Percentiles rank a stretch among this genome's conserved stretches.
phyloP scores from a whole-genome alignment of 2,888 invertebrate species.

The Cecidostiba fungosa region DNA sequence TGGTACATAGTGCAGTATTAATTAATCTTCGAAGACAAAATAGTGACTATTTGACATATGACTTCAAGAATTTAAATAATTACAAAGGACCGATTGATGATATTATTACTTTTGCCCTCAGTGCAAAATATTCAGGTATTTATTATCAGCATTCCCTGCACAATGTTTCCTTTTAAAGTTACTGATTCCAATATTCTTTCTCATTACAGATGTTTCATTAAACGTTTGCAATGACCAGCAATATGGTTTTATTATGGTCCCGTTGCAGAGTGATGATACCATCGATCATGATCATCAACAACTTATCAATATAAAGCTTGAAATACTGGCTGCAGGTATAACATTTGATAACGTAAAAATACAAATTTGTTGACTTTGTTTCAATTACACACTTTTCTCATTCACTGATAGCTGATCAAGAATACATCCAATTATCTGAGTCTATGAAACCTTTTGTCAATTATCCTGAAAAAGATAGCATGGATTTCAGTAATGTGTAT shows the following conservation, averaged over 20 bases:
- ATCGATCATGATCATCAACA: conserved; percentile 86
- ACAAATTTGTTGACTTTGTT: neutral
- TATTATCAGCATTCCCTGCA: neutral
- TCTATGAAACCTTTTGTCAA: conserved; percentile 74
- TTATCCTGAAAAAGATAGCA: conserved; percentile 82
- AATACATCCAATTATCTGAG: conserved; percentile 74
- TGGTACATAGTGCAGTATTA: conserved; percentile 94
- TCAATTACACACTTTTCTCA: neutral
- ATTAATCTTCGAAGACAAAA: conserved; percentile 85
- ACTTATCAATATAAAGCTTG: conserved; percentile 88
- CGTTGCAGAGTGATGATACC: conserved; percentile 87
- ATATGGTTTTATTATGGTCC: conserved; percentile 92
- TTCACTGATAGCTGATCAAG: conserved; percentile 72
- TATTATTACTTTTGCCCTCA: conserved; percentile 94
- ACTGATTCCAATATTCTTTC: conserved; percentile 31
- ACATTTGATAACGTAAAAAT: neutral
- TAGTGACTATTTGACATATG: conserved; percentile 88
- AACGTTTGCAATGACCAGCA: conserved; percentile 90
- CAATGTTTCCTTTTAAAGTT: neutral
- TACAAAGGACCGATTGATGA: conserved; percentile 93
- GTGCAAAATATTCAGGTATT: conserved; percentile 83
- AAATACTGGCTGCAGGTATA: conserved; percentile 85
- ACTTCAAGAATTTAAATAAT: conserved; percentile 82
- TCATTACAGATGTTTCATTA: conserved; percentile 83
- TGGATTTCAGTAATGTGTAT: conserved; percentile 90